Evolutionary conservation across 2,113 vertebrate species (phyloP).

Genomic region (Tragelaphus strepsiceros): DNA sequence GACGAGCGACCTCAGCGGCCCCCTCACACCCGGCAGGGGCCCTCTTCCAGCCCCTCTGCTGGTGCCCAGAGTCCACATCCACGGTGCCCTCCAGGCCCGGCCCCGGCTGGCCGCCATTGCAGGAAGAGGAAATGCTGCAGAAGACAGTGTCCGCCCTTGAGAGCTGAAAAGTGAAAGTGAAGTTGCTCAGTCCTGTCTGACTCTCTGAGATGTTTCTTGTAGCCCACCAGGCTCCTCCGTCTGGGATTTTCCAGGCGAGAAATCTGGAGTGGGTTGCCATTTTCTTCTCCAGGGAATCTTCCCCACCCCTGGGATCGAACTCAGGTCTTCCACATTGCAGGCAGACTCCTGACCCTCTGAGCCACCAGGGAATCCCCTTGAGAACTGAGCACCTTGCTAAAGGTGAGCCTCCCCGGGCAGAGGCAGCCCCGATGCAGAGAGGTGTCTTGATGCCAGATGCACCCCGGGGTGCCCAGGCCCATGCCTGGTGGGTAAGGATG

Average conservation of each 20-base stretch:
- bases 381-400: not conserved
- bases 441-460: not conserved
- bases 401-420: not conserved
- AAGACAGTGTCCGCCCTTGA: not conserved
- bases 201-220: not conserved
- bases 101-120: not conserved
- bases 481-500: not conserved
- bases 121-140: not conserved
- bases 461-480: not conserved
- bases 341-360: not conserved
- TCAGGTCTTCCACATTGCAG: not conserved
- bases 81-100: not conserved
- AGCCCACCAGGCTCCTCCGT: not conserved
- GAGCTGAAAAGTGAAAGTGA: not conserved
- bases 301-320: not conserved
- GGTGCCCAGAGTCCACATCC: not conserved
- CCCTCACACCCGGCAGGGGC: not conserved
- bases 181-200: not conserved
- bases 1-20: too few relatives aligned
- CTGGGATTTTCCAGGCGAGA: not conserved
- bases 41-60: too few relatives aligned
- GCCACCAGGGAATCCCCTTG: not conserved
- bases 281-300: not conserved
- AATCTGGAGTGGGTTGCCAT: not conserved
- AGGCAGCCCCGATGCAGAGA: too few relatives aligned